Conservation (phyloP, 2,888 invertebrate species). For the Coleophora deauratella region DNA sequence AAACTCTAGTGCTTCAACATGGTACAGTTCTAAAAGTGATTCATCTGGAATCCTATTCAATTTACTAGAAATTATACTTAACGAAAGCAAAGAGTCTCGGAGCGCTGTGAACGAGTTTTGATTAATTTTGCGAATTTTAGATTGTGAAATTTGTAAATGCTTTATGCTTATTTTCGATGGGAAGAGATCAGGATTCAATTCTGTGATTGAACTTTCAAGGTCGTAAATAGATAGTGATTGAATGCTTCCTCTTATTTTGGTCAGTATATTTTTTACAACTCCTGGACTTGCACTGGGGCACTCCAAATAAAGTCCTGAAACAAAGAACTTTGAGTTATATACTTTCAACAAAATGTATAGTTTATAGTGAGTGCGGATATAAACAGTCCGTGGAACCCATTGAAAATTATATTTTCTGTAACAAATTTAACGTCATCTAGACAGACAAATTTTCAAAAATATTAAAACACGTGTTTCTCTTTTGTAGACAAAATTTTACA, state of each 20-base stretch:
- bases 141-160: conserved; percentile 85
- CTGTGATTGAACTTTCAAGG: conserved; percentile 85
- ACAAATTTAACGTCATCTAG: too few relatives aligned
- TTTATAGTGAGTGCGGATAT: too few relatives aligned
- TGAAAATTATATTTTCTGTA: too few relatives aligned
- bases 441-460: too few relatives aligned
- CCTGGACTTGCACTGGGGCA: conserved; percentile 87
- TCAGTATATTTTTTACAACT: conserved; percentile 82
- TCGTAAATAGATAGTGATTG: conserved; percentile 93
- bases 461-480: too few relatives aligned
- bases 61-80: conserved; percentile 85
- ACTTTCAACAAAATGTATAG: too few relatives aligned
- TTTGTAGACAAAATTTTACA: too few relatives aligned
- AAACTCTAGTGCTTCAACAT: conserved; percentile 84
- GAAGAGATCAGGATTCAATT: conserved; percentile 83
- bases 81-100: conserved; percentile 80
- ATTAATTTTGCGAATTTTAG: conserved; percentile 79
- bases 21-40: conserved; percentile 80
- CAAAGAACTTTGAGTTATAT: too few relatives aligned
- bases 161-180: conserved; percentile 79
- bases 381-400: too few relatives aligned
- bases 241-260: conserved; percentile 79
- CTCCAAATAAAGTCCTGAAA: conserved; percentile 86
- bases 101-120: conserved; percentile 80
- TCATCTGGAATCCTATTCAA: conserved; percentile 84